Evolutionary conservation across 2,113 vertebrate species (phyloP).

Genomic region (Morone saxatilis): DNA sequence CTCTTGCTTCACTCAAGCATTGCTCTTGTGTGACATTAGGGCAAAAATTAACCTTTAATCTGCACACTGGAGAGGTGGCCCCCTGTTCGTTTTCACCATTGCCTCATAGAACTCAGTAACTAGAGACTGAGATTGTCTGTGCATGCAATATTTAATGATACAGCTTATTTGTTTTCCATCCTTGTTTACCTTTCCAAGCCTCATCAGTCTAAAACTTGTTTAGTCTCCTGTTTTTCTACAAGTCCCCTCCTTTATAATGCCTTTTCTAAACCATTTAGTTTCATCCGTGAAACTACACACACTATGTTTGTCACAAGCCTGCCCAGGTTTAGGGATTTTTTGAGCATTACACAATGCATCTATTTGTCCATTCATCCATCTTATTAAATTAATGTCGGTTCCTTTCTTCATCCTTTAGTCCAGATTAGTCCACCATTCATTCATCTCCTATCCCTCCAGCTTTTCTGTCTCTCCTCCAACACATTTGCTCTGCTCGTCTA

Average conservation of each 20-base stretch:
- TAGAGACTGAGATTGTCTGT: neutral
- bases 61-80: neutral
- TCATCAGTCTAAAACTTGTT: neutral
- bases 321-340: conserved; percentile 25
- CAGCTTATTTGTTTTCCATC: conserved; percentile 10
- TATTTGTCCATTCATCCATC: conserved; percentile 65
- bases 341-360: conserved; percentile 37
- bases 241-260: neutral
- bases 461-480: conserved; percentile 67
- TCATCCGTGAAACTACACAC: neutral
- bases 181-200: neutral
- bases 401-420: conserved; percentile 57
- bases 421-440: conserved; percentile 67
- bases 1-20: neutral
- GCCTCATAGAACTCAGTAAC: neutral
- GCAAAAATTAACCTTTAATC: neutral
- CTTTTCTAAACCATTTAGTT: conserved; percentile 18
- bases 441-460: conserved; percentile 68
- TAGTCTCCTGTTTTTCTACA: neutral
- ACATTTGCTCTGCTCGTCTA: conserved; percentile 70
- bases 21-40: neutral
- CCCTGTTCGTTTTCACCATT: neutral
- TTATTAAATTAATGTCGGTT: conserved; percentile 66
- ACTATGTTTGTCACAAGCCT: conserved; percentile 25
- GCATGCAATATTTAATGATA: neutral